phyloP scores from a whole-genome alignment of 2,888 invertebrate genomes.

The Melanophora roralis region DNA sequence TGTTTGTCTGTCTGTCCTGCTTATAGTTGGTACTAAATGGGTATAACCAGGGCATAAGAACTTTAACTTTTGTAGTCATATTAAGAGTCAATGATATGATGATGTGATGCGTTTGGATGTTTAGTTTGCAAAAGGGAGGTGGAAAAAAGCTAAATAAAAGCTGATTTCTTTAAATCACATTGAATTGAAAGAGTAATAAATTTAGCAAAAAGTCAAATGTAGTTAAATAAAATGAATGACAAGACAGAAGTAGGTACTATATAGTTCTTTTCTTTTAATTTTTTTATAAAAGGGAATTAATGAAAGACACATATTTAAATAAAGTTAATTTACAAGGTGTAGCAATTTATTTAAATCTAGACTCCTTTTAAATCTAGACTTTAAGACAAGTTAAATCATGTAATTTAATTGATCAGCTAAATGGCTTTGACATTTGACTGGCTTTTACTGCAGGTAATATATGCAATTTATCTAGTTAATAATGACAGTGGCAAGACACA shows the following conservation, averaged over 20 bases:
- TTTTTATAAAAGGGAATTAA: not conserved
- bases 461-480: constrained; percentile 33
- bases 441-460: not conserved
- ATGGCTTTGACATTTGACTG: constrained; percentile 40
- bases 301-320: not conserved
- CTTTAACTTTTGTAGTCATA: constrained; percentile 2
- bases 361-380: constrained; percentile 12
- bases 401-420: constrained; percentile 56
- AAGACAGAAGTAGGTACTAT: constrained; percentile 32
- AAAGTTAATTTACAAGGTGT: constrained; percentile 21
- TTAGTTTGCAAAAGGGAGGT: constrained; percentile 5
- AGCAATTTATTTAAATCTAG: not conserved
- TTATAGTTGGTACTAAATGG: too few species aligned
- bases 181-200: constrained; percentile 58
- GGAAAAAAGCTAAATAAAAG: constrained; percentile 26
- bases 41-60: not conserved
- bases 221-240: constrained; percentile 53
- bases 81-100: constrained; percentile 55
- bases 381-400: constrained; percentile 29
- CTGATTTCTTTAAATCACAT: constrained; percentile 61
- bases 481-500: constrained; percentile 53
- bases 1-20: not conserved
- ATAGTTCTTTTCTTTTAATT: not conserved
- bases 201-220: constrained; percentile 53
- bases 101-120: constrained; percentile 57